Conservation (phyloP, 2,113 vertebrate genomes). For the Anhinga anhinga region DNA sequence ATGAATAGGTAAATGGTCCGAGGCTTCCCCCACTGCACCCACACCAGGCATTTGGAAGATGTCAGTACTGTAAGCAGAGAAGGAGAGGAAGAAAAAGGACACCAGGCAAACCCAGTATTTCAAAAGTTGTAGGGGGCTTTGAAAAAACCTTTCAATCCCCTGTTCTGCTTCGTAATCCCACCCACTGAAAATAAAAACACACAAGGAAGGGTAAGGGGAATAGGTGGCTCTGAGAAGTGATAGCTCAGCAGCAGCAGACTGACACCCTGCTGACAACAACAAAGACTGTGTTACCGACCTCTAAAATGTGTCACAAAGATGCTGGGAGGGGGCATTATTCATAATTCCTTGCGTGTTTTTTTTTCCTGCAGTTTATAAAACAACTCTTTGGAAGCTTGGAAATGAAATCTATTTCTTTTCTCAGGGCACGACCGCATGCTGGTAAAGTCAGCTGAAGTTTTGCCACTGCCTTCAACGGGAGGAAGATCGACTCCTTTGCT, state of each 20-base stretch:
- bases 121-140: background rate
- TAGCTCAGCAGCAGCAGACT: background rate
- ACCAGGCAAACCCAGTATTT: background rate
- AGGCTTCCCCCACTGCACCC: background rate
- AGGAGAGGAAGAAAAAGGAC: background rate
- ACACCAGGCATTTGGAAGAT: background rate
- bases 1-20: background rate
- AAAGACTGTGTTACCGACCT: background rate
- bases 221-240: background rate
- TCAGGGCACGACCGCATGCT: background rate
- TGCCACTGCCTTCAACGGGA: background rate
- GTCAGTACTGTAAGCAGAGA: background rate
- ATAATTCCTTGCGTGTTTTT: background rate
- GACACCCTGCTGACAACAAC: background rate
- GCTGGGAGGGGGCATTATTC: background rate
- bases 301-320: background rate
- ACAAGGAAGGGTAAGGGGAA: background rate
- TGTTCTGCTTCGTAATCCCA: background rate
- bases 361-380: background rate
- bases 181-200: background rate
- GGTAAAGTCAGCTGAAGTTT: background rate
- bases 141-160: background rate
- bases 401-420: background rate
- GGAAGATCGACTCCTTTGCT: background rate
- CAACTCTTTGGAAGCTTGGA: background rate